phyloP scores from a whole-genome alignment of 2,113 vertebrate genomes.

The Progne subis region DNA sequence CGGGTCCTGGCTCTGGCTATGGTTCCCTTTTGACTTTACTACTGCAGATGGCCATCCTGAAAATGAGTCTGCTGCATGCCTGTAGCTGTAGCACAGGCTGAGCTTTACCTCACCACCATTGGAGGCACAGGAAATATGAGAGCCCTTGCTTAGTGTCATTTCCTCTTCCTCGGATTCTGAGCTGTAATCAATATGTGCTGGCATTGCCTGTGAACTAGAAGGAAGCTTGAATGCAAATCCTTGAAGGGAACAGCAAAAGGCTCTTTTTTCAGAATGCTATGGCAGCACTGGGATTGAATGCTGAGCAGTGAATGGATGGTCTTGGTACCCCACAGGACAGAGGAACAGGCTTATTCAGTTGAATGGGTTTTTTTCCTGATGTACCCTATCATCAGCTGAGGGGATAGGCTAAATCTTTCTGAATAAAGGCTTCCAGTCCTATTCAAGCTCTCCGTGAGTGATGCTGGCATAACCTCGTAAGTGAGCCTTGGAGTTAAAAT shows the following conservation, averaged over 20 bases:
- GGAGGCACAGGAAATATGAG: not conserved
- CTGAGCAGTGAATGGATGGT: not conserved
- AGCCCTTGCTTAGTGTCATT: not conserved
- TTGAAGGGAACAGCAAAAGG: not conserved
- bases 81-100: not conserved
- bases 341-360: not conserved
- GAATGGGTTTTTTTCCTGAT: not conserved
- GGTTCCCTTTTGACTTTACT: not conserved
- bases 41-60: not conserved
- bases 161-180: not conserved
- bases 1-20: not conserved
- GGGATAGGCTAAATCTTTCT: not conserved
- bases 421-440: not conserved
- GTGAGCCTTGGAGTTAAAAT: not conserved
- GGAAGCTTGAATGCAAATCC: not conserved
- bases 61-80: not conserved
- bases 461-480: rapidly evolving
- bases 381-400: not conserved
- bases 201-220: not conserved
- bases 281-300: not conserved
- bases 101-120: not conserved
- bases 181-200: not conserved
- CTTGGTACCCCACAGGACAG: not conserved
- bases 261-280: not conserved
- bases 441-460: not conserved